phyloP scores from a whole-genome alignment of 2,113 vertebrate species.

The Phasianus colchicus region DNA sequence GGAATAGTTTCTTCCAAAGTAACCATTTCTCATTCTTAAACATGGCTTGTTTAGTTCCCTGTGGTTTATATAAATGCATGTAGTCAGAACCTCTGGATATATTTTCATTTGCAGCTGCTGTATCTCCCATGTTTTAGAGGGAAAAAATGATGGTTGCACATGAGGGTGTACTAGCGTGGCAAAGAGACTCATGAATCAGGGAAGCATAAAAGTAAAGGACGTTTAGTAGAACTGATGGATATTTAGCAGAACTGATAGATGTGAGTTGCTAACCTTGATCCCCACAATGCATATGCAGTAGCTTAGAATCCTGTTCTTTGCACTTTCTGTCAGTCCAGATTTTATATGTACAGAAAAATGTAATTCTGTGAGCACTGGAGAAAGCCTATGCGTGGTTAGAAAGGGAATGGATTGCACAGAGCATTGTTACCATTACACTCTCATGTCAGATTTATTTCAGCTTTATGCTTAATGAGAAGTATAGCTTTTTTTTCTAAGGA shows the following conservation, averaged over 20 bases:
- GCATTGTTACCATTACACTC: neutral
- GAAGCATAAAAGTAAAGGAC: neutral
- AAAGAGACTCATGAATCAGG: neutral
- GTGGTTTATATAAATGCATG: neutral
- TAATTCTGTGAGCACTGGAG: neutral
- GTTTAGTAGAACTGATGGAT: neutral
- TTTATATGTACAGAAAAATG: neutral
- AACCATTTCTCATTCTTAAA: neutral
- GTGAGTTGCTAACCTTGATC: neutral
- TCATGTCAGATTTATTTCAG: neutral
- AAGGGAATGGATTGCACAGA: neutral
- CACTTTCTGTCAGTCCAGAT: neutral
- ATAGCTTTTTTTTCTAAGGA: neutral
- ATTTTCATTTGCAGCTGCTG: neutral
- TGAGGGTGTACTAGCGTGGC: neutral
- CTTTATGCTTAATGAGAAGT: neutral
- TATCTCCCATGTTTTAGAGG: neutral
- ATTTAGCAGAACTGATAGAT: neutral
- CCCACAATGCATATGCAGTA: neutral
- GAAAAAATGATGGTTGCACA: neutral
- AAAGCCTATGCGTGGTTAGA: neutral
- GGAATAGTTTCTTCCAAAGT: neutral
- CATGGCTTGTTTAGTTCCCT: neutral
- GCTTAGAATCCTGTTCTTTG: neutral
- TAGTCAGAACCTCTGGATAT: neutral